Base-by-base conservation (phyloP, 2,113 vertebrate species). In the Trachemys scripta region DNA sequence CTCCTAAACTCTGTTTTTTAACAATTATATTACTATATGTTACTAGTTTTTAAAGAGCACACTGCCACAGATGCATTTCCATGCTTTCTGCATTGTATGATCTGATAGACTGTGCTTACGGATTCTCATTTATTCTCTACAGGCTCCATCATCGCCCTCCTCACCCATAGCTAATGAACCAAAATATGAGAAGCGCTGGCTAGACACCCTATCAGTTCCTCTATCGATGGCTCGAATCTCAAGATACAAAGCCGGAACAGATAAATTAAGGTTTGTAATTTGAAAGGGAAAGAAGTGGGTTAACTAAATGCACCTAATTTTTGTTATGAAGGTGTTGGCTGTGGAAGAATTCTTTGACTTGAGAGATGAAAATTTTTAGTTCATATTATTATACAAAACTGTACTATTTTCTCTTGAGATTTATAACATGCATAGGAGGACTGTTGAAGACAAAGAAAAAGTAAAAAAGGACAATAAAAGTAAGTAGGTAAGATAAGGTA, bases 121-220 rank as follows among this genome's bases (percentile, higher is more conserved):
- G 51, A 89, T 95, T 98, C 95, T 98, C 92, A 91, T 99, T 98
- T 99, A 93, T 98, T 98, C 98, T 96, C 49, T 81, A 62, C 98
- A 99, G 99, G 99, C 98, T 57, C 98, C 99, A 19, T 99, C 98
- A 76, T 99, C 99, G 16, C 99, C 99, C 95, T 99, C 99, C 82
- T 99, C 98, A 92, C 99, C 99, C 95, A 98, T 98, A 97, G 98
- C 98, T 98, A 98, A 99, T 96, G 98, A 99, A 98, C 99, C 99
- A 98, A 99, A 99, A 98, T 99, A 99, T 1, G 99, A 99, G 98
- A 99, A 99, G 97, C 98, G 98, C 96, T 99, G 99, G 99, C 97
- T 99, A 91, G 99, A 99, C 87, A 95, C 98, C 35, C 97, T 99
- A 95, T 99, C 98, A 20, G 96, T 99, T 96, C 99, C 99, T 96